phyloP scores from a whole-genome alignment of 2,113 vertebrate genomes.

The Stigmatopora nigra region DNA sequence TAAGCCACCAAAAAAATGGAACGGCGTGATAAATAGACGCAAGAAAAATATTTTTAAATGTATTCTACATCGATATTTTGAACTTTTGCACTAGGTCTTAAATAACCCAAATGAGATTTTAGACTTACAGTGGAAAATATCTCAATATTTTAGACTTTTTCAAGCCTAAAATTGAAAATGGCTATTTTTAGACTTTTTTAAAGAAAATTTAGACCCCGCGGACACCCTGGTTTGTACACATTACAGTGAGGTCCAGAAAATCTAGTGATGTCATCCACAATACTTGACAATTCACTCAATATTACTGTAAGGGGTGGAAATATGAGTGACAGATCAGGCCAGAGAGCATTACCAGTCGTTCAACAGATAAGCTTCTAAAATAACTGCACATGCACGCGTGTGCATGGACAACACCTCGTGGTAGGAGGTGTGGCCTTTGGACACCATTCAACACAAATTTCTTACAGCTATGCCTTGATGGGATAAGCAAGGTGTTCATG shows the following conservation, averaged over 20 bases:
- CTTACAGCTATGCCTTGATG: conserved; percentile 26
- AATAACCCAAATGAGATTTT: no score
- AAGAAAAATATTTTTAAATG: no score
- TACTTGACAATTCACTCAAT: conserved; percentile 4
- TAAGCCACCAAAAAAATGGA: no score
- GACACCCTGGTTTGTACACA: background rate
- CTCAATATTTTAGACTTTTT: no score
- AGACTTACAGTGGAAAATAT: no score
- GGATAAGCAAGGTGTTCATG: conserved; percentile 42
- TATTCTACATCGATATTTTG: no score
- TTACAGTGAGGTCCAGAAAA: background rate
- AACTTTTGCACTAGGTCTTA: no score
- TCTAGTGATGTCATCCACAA: conserved; percentile 1
- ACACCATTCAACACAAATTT: background rate
- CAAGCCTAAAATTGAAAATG: no score
- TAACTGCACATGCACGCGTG: conserved; percentile 25
- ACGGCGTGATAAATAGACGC: no score
- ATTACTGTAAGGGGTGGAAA: background rate
- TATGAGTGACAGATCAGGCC: conserved; percentile 34
- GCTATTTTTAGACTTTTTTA: no score
- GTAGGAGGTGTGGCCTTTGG: background rate
- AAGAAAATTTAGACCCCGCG: no score
- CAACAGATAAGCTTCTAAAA: conserved; percentile 36
- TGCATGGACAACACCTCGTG: background rate
- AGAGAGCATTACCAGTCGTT: conserved; percentile 39